phyloP scores from a whole-genome alignment of 2,797 vertebrate species.

The Hydrolagus colliei region DNA sequence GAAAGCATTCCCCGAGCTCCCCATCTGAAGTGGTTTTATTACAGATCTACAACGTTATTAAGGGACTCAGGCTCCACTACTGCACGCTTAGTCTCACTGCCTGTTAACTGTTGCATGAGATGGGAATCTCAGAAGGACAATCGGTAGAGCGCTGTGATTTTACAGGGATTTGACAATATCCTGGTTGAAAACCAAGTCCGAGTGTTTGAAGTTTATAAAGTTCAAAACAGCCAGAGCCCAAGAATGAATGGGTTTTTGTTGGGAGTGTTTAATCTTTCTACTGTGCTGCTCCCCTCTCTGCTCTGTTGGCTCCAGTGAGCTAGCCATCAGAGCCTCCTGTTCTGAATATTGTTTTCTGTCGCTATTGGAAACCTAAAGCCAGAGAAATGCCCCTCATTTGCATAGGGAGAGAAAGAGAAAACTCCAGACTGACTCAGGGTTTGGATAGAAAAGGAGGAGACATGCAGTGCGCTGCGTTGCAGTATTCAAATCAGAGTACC shows the following conservation, averaged over 20 bases:
- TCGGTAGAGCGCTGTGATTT: not conserved
- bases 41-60: not conserved
- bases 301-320: conserved; percentile 9
- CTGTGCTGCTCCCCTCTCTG: not conserved
- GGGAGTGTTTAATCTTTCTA: not conserved
- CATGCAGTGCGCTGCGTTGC: too few species aligned
- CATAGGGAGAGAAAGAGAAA: too few species aligned
- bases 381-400: too few species aligned
- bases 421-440: too few species aligned
- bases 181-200: not conserved
- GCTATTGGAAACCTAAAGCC: conserved; percentile 42
- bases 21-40: conserved; percentile 19
- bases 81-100: not conserved
- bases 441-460: too few species aligned
- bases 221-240: conserved; percentile 38
- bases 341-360: conserved; percentile 45
- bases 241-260: not conserved
- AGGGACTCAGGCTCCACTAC: not conserved
- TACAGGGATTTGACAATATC: not conserved
- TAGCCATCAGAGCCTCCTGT: conserved; percentile 20
- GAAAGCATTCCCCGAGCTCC: conserved; percentile 37
- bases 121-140: not conserved
- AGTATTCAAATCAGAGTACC: too few species aligned
- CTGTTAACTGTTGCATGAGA: not conserved
- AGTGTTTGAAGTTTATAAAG: too few species aligned